phyloP scores from a whole-genome alignment of 1,140 invertebrate species.

The Drosophila nikananu region DNA sequence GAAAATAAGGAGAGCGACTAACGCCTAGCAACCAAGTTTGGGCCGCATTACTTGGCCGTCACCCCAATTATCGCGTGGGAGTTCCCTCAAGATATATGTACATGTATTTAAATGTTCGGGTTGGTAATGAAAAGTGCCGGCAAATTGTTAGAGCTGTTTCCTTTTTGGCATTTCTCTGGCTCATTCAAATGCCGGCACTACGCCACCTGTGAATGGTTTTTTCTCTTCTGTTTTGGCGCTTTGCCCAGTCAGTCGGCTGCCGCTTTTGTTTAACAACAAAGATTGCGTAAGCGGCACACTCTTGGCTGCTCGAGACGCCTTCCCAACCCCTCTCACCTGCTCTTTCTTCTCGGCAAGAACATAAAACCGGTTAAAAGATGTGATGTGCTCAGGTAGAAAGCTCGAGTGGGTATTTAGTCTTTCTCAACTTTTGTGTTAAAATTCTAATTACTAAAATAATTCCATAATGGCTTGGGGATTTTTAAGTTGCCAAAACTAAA shows the following conservation, averaged over 20 bases:
- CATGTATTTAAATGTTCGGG: constrained; percentile 11
- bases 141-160: constrained; percentile 19
- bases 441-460: not conserved
- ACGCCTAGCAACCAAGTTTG: constrained; percentile 59
- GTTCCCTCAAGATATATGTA: constrained; percentile 8
- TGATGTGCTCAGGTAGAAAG: constrained; percentile 21
- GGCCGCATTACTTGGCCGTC: constrained; percentile 1
- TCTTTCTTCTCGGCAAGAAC: not conserved
- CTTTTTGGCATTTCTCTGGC: constrained; percentile 1
- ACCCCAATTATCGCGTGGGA: constrained; percentile 19
- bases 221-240: constrained; percentile 51
- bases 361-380: constrained; percentile 31
- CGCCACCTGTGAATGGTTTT: constrained; percentile 57
- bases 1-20: constrained; percentile 30
- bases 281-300: constrained; percentile 63
- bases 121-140: constrained; percentile 38
- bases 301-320: constrained; percentile 5
- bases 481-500: not conserved
- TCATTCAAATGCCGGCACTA: constrained; percentile 42
- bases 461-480: not conserved
- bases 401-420: constrained; percentile 2
- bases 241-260: constrained; percentile 45
- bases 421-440: not conserved
- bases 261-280: constrained; percentile 77
- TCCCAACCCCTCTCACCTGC: constrained; percentile 13